A percentile compares a stretch with the other conserved stretches of the same genome.
phyloP scores from a whole-genome alignment of 2,888 invertebrate genomes.

The Nineta flava region DNA sequence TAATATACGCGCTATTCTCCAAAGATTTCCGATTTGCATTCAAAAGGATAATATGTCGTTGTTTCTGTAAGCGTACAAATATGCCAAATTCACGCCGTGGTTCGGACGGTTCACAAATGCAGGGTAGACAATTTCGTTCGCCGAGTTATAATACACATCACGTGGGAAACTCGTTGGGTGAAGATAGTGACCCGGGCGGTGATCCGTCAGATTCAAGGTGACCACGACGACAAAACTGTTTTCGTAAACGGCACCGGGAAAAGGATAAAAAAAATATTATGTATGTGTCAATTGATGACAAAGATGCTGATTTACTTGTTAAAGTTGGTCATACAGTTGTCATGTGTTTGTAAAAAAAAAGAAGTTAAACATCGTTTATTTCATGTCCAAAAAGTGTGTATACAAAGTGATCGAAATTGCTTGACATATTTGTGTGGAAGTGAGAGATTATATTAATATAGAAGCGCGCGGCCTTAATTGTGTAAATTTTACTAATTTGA shows the following conservation, averaged over 20 bases:
- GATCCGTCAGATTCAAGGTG: slow-evolving; percentile 38
- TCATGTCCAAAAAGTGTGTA: too few species aligned
- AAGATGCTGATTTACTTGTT: neutral
- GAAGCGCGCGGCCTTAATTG: too few species aligned
- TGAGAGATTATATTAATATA: too few species aligned
- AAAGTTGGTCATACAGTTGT: slow-evolving; percentile 1
- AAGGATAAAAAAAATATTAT: too few species aligned
- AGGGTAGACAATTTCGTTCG: slow-evolving; percentile 33
- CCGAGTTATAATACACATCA: slow-evolving; percentile 39
- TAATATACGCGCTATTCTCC: slow-evolving; percentile 88
- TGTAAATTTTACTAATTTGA: too few species aligned
- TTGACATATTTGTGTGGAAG: too few species aligned
- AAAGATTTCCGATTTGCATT: slow-evolving; percentile 92
- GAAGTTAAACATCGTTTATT: too few species aligned
- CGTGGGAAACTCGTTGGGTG: slow-evolving; percentile 34
- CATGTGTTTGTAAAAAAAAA: neutral
- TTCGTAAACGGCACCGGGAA: neutral
- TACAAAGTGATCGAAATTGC: too few species aligned
- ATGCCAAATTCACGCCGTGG: slow-evolving; percentile 31
- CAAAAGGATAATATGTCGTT: slow-evolving; percentile 78
- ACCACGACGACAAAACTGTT: slow-evolving; percentile 18
- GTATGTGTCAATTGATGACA: neutral
- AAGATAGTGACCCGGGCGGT: slow-evolving; percentile 35
- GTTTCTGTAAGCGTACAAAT: slow-evolving; percentile 45
- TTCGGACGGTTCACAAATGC: slow-evolving; percentile 36